Evolutionary conservation across 2,113 vertebrate species (phyloP).

Genomic region (Passer domesticus): DNA sequence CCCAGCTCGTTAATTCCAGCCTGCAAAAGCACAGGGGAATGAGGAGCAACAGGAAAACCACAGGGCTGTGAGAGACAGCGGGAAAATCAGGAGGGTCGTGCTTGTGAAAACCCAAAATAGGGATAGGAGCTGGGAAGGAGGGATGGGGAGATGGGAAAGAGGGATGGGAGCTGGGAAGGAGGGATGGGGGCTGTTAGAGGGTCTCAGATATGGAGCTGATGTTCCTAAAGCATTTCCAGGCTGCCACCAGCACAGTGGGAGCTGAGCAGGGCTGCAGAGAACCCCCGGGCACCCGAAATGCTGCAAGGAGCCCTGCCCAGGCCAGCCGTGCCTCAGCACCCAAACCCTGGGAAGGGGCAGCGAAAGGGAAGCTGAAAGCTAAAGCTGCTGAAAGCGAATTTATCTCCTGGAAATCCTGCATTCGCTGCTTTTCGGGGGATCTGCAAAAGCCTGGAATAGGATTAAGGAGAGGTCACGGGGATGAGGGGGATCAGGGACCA

Average conservation of each 20-base stretch:
- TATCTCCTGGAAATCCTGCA: neutral
- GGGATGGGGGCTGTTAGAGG: neutral
- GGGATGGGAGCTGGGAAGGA: no score
- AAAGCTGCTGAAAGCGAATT: conserved; percentile 4
- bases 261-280: neutral
- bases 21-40: neutral
- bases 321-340: neutral
- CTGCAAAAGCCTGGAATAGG: neutral
- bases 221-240: neutral
- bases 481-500: neutral
- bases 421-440: neutral
- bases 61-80: neutral
- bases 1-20: neutral
- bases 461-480: conserved; percentile 18
- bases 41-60: neutral
- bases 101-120: neutral
- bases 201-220: neutral
- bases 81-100: neutral
- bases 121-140: no score
- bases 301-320: neutral
- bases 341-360: neutral
- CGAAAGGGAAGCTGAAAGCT: neutral
- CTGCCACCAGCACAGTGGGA: neutral
- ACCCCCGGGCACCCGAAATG: neutral
- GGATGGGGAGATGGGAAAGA: neutral